These are phyloP conservation scores for Steinernema carpocapsae DNA, from an alignment of 2,888 invertebrate genomes.

Conservation along the genomic window DNA sequence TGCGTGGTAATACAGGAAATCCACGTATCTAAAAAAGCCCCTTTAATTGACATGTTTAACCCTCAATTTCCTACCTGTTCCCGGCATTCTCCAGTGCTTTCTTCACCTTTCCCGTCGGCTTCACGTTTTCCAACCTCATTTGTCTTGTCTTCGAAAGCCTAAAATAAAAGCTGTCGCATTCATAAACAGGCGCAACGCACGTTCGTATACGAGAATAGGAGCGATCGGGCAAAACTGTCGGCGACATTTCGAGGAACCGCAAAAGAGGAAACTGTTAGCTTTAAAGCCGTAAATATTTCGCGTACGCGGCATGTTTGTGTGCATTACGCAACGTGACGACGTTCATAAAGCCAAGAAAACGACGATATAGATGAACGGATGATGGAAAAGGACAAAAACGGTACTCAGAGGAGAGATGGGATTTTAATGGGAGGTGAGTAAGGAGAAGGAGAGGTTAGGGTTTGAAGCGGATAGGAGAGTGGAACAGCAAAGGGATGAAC, in stretches of 20 bases:
- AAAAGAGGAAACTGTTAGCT: slow-evolving; percentile 8
- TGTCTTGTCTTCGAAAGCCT: not conserved
- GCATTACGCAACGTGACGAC: slow-evolving; percentile 15
- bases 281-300: slow-evolving; percentile 2
- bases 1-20: not conserved
- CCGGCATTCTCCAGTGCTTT: not conserved
- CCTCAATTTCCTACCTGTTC: not conserved
- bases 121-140: not conserved
- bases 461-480: too few species aligned
- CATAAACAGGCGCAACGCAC: not conserved
- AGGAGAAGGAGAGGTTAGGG: too few species aligned
- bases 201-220: slow-evolving; percentile 32
- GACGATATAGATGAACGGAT: not conserved
- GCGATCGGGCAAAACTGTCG: slow-evolving; percentile 22
- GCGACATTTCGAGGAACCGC: slow-evolving; percentile 15
- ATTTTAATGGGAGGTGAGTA: too few species aligned
- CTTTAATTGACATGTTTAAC: not conserved
- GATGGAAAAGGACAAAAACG: not conserved
- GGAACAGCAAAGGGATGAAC: too few species aligned
- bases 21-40: slow-evolving; percentile 17
- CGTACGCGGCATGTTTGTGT: slow-evolving; percentile 21
- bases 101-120: not conserved
- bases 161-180: not conserved
- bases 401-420: too few species aligned
- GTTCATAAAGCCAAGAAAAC: slow-evolving; percentile 5